Evolutionary conservation across 2,888 invertebrate species (phyloP).

Genomic region (Orthosia gothica): DNA sequence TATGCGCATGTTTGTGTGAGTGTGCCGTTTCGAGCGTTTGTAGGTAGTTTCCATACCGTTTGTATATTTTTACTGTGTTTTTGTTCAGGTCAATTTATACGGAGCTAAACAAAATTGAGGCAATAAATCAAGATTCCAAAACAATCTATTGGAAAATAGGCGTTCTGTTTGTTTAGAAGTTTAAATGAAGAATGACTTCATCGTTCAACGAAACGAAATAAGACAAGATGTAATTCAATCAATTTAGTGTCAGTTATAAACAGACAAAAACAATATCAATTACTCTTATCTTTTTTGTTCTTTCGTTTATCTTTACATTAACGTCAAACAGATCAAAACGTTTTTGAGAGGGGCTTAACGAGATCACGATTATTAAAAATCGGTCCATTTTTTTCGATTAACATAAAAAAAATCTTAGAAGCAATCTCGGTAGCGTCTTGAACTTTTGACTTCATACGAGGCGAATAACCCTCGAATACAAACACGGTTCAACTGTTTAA

Average conservation of each 20-base stretch:
- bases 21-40: no score
- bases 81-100: not conserved
- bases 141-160: not conserved
- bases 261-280: slow-evolving; percentile 35
- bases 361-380: slow-evolving; percentile 33
- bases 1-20: no score
- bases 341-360: slow-evolving; percentile 14
- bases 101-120: not conserved
- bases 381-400: not conserved
- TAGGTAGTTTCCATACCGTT: no score
- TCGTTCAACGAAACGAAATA: not conserved
- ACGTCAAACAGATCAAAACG: slow-evolving; percentile 34
- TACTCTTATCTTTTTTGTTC: slow-evolving; percentile 5
- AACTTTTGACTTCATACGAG: slow-evolving; percentile 24
- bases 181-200: not conserved
- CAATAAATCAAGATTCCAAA: not conserved
- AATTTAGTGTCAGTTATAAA: not conserved
- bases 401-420: slow-evolving; percentile 1
- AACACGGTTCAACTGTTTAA: slow-evolving; percentile 24
- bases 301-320: slow-evolving; percentile 24
- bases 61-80: no score
- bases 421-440: slow-evolving; percentile 19
- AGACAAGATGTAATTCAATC: slow-evolving; percentile 1
- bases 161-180: not conserved
- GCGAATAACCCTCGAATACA: slow-evolving; percentile 37